A percentile compares a stretch with the other conserved stretches of the same genome.
Conservation (phyloP, 2,113 vertebrate genomes). For the Tamias sibiricus region DNA sequence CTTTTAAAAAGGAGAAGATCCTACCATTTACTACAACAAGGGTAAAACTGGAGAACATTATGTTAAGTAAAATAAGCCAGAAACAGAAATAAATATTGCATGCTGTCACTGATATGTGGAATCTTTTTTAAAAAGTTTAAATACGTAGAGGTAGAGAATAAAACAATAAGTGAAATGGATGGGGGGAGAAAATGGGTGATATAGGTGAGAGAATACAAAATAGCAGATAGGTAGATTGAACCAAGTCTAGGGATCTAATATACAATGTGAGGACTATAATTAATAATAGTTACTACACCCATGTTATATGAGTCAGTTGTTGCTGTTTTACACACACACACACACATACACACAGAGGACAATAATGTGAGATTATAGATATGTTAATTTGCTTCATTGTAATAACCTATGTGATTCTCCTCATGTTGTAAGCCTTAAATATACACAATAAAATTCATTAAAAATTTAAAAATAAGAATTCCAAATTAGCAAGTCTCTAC, state of each 20-base stretch:
- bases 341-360: not conserved
- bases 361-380: not conserved
- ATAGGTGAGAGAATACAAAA: too few species aligned
- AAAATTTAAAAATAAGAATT: not conserved
- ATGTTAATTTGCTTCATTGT: not conserved
- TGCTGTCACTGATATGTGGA: not conserved
- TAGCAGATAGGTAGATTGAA: too few species aligned
- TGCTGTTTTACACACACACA: not conserved
- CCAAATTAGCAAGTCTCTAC: not conserved
- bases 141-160: not conserved
- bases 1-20: not conserved
- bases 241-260: not conserved
- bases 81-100: not conserved
- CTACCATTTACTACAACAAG: not conserved
- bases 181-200: too few species aligned
- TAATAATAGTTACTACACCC: not conserved
- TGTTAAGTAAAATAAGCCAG: not conserved
- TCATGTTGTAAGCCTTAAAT: not conserved
- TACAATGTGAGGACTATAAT: too few species aligned
- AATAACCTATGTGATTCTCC: not conserved
- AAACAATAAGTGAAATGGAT: not conserved
- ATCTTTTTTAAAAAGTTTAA: not conserved
- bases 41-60: not conserved
- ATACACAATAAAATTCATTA: not conserved
- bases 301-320: too few species aligned